A percentile compares a stretch with the other conserved stretches of the same genome.
These are phyloP conservation scores for Paratilapia polleni DNA, from an alignment of 2,113 vertebrate species.

Conservation along the genomic window DNA sequence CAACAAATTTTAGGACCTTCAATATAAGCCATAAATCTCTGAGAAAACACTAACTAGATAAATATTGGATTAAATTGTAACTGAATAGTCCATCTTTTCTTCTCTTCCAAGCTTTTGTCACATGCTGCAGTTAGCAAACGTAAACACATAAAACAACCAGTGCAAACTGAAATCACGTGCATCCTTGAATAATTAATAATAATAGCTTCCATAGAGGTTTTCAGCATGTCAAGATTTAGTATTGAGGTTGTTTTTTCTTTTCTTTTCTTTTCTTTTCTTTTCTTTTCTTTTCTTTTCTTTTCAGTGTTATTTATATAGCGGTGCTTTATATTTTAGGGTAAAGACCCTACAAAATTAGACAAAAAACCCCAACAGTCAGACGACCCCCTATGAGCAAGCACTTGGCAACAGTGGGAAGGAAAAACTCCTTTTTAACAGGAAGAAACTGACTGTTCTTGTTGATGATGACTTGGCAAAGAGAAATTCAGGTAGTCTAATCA, in stretches of 20 bases:
- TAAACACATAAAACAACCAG: neutral
- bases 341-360: too few species aligned
- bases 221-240: neutral
- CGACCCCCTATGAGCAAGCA: too few species aligned
- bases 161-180: neutral
- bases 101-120: neutral
- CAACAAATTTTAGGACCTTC: neutral
- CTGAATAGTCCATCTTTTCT: neutral
- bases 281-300: too few species aligned
- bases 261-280: too few species aligned
- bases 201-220: neutral
- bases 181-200: neutral
- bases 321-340: too few species aligned
- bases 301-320: too few species aligned
- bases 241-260: neutral
- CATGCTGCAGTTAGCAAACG: neutral
- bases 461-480: too few species aligned
- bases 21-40: neutral
- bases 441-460: too few species aligned
- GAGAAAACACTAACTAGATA: neutral
- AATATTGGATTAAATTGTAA: neutral
- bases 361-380: too few species aligned
- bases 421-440: too few species aligned
- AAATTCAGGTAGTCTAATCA: too few species aligned
- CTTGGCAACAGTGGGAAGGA: too few species aligned